Evolutionary conservation across 2,113 vertebrate genomes (phyloP).

Genomic region (Oreochromis spilurus): DNA sequence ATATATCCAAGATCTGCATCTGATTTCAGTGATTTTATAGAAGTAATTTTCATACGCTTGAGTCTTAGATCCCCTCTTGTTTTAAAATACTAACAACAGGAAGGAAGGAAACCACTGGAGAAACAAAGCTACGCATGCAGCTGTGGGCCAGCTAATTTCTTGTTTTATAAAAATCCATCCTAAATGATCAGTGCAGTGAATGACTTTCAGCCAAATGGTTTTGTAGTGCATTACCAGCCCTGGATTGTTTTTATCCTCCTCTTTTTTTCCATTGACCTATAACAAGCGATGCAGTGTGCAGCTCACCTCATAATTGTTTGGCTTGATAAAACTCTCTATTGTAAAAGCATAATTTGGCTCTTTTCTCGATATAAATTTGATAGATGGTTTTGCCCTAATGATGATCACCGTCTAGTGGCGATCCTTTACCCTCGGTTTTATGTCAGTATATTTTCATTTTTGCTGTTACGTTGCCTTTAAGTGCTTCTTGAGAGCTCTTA

Average conservation of each 20-base stretch:
- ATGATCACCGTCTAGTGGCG: background rate
- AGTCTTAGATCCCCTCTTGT: background rate
- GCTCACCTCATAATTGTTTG: background rate
- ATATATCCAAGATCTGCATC: fast-evolving
- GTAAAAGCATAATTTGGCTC: conserved; percentile 27
- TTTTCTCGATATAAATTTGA: conserved; percentile 10
- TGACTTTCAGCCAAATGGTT: background rate
- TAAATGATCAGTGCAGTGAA: background rate
- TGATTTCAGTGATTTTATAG: background rate
- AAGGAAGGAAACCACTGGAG: background rate
- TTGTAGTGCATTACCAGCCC: background rate
- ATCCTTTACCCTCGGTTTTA: background rate
- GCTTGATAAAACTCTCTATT: background rate
- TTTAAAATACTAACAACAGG: background rate
- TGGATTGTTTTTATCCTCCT: background rate
- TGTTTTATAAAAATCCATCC: background rate
- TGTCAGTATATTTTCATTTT: conserved; percentile 4
- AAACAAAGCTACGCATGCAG: fast-evolving
- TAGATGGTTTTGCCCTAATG: conserved; percentile 19
- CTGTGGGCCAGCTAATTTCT: background rate
- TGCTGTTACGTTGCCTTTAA: conserved; percentile 11
- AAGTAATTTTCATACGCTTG: background rate
- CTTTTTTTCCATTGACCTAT: background rate
- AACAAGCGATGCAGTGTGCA: background rate
- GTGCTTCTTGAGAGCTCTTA: conserved; percentile 3